Evolutionary conservation across 2,888 invertebrate genomes (phyloP).

Genomic region (Kuschelorhynchus macadamiae): DNA sequence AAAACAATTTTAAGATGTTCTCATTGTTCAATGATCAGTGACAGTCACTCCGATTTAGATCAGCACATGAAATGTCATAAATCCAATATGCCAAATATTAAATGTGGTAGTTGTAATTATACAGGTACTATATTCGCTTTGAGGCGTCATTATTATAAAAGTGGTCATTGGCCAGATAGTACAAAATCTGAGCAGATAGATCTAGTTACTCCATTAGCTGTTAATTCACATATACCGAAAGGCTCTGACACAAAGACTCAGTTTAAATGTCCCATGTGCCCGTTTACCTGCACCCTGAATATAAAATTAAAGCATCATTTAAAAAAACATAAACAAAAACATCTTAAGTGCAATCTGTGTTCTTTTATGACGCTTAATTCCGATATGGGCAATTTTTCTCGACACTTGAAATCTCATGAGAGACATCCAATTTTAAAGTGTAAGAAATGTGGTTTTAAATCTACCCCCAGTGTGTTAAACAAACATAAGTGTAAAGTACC

Average conservation of each 20-base stretch:
- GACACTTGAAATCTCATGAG: no score
- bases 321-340: not conserved
- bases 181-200: not conserved
- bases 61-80: constrained; percentile 12
- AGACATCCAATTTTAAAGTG: not conserved
- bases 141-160: not conserved
- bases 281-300: not conserved
- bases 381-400: no score
- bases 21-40: not conserved
- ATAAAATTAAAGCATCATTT: not conserved
- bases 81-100: not conserved
- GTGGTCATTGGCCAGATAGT: not conserved
- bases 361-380: not conserved
- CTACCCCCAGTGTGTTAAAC: not conserved
- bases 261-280: constrained; percentile 2
- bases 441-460: not conserved
- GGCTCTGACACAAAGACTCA: not conserved
- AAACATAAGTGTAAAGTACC: no score
- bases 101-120: constrained; percentile 6
- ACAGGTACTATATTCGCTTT: not conserved
- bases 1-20: not conserved
- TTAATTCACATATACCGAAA: not conserved
- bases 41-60: not conserved
- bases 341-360: not conserved
- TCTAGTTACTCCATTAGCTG: no score